Evolutionary conservation across 1,140 invertebrate genomes (phyloP).

Genomic region (Ceratosolen solmsi): DNA sequence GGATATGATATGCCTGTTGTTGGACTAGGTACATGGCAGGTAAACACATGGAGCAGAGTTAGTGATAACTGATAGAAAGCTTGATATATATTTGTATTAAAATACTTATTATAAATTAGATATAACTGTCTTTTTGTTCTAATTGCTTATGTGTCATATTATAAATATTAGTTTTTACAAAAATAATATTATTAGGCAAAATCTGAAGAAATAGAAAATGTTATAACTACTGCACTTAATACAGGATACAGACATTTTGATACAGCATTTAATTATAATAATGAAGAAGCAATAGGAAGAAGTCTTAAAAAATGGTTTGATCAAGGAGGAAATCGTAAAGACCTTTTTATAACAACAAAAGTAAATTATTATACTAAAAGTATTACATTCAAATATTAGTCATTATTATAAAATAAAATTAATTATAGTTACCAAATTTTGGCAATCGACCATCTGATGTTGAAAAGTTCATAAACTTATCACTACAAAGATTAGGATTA

Average conservation of each 20-base stretch:
- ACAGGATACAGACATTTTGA: constrained; percentile 86
- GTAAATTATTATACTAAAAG: constrained; percentile 70
- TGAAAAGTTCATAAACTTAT: constrained; percentile 81
- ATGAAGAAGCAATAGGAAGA: constrained; percentile 85
- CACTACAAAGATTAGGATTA: constrained; percentile 81
- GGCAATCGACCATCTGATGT: constrained; percentile 82
- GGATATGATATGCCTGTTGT: constrained; percentile 80
- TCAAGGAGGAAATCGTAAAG: constrained; percentile 81
- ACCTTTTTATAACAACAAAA: constrained; percentile 89
- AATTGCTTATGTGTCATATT: neutral
- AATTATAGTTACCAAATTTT: constrained; percentile 75
- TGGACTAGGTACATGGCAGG: constrained; percentile 87
- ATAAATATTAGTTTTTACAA: neutral
- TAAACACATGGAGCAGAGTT: constrained; percentile 61
- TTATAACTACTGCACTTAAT: constrained; percentile 78
- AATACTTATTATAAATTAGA: neutral
- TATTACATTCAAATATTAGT: neutral
- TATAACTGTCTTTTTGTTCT: neutral
- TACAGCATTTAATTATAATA: constrained; percentile 86
- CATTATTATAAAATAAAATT: neutral
- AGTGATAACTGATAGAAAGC: neutral
- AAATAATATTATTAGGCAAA: constrained; percentile 74
- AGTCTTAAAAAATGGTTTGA: constrained; percentile 83
- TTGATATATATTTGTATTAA: neutral
- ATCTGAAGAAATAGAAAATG: constrained; percentile 80